Evolutionary conservation across 1,140 invertebrate genomes (phyloP).

Genomic region (Trachymyrmex cornetzi): DNA sequence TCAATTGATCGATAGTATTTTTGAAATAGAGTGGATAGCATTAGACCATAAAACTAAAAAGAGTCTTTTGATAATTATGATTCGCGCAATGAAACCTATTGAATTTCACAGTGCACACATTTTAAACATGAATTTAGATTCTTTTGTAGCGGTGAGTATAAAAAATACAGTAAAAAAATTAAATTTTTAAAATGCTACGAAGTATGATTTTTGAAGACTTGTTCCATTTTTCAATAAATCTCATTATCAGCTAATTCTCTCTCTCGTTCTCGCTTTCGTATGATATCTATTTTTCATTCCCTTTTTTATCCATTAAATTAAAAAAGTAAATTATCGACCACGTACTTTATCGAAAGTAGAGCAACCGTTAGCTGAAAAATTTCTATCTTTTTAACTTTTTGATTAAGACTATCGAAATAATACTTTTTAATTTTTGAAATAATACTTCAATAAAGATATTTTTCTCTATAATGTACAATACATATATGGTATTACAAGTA

Average conservation of each 20-base stretch:
- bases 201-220: neutral
- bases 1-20: slow-evolving; percentile 16
- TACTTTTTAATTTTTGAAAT: too few species aligned
- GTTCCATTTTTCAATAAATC: too few species aligned
- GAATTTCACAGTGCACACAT: slow-evolving; percentile 26
- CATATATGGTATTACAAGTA: neutral
- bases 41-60: neutral
- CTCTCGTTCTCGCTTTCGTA: too few species aligned
- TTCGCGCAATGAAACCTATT: slow-evolving; percentile 46
- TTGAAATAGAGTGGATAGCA: slow-evolving; percentile 22
- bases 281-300: too few species aligned
- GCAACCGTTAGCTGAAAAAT: neutral
- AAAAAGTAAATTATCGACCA: too few species aligned
- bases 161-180: neutral
- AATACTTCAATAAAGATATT: too few species aligned
- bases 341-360: too few species aligned
- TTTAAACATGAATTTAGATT: slow-evolving; percentile 37
- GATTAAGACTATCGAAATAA: too few species aligned
- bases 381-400: too few species aligned
- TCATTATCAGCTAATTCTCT: too few species aligned
- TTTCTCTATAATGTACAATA: neutral
- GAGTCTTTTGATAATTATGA: slow-evolving; percentile 46
- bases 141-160: slow-evolving; percentile 54
- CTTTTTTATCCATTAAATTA: too few species aligned
- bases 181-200: neutral